Percentiles rank a stretch among this genome's conserved stretches.
Evolutionary conservation across 2,888 invertebrate genomes (phyloP).

Genomic region (Erpobdella octoculata): DNA sequence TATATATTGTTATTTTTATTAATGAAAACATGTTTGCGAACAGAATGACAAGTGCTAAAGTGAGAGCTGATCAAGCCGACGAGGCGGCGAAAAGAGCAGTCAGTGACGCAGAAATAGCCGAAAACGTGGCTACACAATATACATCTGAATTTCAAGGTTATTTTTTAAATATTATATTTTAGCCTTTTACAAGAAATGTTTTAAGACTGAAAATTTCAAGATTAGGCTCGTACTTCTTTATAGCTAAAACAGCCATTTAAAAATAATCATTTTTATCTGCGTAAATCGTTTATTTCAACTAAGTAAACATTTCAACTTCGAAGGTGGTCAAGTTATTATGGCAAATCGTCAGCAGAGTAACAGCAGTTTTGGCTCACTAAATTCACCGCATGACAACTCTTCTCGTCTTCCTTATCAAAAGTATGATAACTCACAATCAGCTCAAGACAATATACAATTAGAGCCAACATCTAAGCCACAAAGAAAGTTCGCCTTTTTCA

Average conservation of each 20-base stretch:
- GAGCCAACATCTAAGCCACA: conserved; percentile 1
- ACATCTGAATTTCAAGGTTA: conserved; percentile 16
- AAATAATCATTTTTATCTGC: no score
- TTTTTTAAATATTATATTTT: neutral
- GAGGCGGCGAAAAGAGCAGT: conserved; percentile 22
- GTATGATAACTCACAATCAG: neutral
- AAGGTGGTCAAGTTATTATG: no score
- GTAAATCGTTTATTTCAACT: no score
- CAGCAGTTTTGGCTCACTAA: neutral
- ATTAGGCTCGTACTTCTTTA: neutral
- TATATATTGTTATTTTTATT: neutral
- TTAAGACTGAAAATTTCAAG: neutral
- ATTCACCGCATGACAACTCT: neutral
- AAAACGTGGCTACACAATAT: conserved; percentile 23
- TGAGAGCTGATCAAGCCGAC: conserved; percentile 27
- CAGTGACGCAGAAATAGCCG: conserved; percentile 25
- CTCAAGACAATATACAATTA: neutral
- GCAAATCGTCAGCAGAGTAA: conserved; percentile 27
- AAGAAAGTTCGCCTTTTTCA: conserved; percentile 23
- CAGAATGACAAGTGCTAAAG: conserved; percentile 33
- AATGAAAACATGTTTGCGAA: conserved; percentile 48
- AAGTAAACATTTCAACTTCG: no score
- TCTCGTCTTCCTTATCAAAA: neutral
- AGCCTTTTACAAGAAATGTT: neutral
- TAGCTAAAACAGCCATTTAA: neutral